A percentile compares a stretch with the other conserved stretches of the same genome.
phyloP scores from a whole-genome alignment of 2,113 vertebrate species.

The Microcebus tavaratra region DNA sequence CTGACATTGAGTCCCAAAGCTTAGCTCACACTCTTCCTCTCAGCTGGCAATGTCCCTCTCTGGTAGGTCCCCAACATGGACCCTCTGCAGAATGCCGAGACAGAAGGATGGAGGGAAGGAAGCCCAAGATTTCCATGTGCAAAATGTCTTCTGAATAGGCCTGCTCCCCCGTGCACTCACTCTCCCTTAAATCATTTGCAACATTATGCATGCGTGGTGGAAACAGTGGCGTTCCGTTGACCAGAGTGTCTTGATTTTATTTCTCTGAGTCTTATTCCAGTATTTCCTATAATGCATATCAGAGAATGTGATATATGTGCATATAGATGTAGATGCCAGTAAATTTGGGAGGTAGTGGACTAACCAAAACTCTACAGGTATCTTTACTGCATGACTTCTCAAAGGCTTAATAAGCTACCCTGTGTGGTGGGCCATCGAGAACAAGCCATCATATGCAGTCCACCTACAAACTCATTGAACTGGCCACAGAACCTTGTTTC shows the following conservation, averaged over 20 bases:
- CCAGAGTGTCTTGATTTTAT: neutral
- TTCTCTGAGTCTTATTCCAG: neutral
- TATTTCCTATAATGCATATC: neutral
- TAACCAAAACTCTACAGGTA: neutral
- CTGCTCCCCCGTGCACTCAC: neutral
- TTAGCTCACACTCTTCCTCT: neutral
- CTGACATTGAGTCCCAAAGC: neutral
- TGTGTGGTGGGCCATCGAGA: neutral
- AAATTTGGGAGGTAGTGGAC: neutral
- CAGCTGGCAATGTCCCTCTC: neutral
- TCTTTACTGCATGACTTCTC: neutral
- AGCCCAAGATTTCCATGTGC: neutral
- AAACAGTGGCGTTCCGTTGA: neutral
- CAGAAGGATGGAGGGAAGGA: neutral
- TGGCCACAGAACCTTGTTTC: neutral
- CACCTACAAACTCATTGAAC: neutral
- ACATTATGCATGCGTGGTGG: neutral
- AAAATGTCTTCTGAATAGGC: neutral
- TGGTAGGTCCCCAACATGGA: neutral
- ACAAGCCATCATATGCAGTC: neutral
- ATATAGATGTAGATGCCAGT: neutral
- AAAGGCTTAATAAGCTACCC: neutral
- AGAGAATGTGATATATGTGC: neutral
- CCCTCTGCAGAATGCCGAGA: neutral
- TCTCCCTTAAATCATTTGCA: neutral